Evolutionary conservation across 2,113 vertebrate species (phyloP), one percentile per base, ranked within the genome.

Genomic region (Danionella cerebrum): DNA sequence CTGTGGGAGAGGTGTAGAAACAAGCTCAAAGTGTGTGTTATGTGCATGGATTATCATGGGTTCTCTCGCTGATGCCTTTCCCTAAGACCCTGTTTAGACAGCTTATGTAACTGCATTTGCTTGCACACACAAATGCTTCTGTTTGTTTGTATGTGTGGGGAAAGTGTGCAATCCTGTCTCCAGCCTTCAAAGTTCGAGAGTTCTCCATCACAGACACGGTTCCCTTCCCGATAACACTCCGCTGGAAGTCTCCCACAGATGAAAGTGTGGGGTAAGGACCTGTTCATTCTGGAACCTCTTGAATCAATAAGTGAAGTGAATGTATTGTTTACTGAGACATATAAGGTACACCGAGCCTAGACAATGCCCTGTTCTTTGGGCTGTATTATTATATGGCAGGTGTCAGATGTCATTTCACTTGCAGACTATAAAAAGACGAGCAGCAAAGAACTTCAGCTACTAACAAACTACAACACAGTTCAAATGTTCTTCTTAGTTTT

Each of bases 81-180:
- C 22, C 19, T 48, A 36, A 35, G 22, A 48, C 44, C 19, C 25
- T 22, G 7, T 71, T 52, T 50, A 38, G 50, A 70, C 68, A 54
- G 31, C 38, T 21, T 60, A 54, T 44, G 33, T 72, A 66, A 66
- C 35, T 44, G 50, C 6, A 22, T 51, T 45, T 51, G 38, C 57
- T 13, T 50, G 25, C 66, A 55, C 65, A 55, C 59, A 27, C 64
- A n/a, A 59, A 42, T 47, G 31, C 60, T 6, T 53, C 33, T 72
- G 38, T 70, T 42, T 73, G 19, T 72, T 48, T 66, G 14, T 76
- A 47, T 70, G 21, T 48, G 81, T 72, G 74, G 75, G 72, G 85
- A 67, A 80, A 97, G 95, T 97, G 94, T 79, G 95, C 95, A 39
- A 98, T 98, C 83, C 87, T 98, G 72, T 98, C 95, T 39, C 95